Evolutionary conservation across 2,888 invertebrate genomes (phyloP).

Genomic region (Rhopalosiphum nymphaeae): DNA sequence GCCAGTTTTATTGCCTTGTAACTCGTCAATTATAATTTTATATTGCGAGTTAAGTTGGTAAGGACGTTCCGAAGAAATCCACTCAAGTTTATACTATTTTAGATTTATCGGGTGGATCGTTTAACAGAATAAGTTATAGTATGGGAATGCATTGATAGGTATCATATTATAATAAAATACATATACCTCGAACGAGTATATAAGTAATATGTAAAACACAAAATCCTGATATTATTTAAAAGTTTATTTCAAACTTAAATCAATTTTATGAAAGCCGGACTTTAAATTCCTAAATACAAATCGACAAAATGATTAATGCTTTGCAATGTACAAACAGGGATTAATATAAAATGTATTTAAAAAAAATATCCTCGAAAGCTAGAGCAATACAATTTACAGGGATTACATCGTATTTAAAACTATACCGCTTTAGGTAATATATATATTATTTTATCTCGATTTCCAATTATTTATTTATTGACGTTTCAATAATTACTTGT

Average conservation of each 20-base stretch:
- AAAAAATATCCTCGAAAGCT: neutral
- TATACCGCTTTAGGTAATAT: neutral
- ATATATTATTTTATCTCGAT: constrained; percentile 17
- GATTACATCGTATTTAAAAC: constrained; percentile 35
- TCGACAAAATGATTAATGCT: constrained; percentile 50
- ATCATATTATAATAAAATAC: neutral
- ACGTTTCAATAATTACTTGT: constrained; percentile 10
- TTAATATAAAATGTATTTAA: constrained; percentile 28
- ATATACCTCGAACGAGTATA: neutral
- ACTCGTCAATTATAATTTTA: neutral
- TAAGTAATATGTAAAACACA: neutral
- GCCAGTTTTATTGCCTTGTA: neutral
- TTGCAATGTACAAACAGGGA: constrained; percentile 24
- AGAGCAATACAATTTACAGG: constrained; percentile 36
- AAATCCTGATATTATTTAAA: constrained; percentile 6
- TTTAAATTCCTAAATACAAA: constrained; percentile 36
- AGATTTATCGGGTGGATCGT: neutral
- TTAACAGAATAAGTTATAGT: neutral
- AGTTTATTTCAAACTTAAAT: constrained; percentile 32
- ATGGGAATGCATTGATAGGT: neutral
- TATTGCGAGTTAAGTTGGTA: neutral
- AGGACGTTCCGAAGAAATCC: neutral
- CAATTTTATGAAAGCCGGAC: constrained; percentile 19
- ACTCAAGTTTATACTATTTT: neutral
- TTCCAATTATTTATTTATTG: constrained; percentile 40